Base-by-base conservation (phyloP, 2,113 vertebrate species). In the Nothocercus nigrocapillus region DNA sequence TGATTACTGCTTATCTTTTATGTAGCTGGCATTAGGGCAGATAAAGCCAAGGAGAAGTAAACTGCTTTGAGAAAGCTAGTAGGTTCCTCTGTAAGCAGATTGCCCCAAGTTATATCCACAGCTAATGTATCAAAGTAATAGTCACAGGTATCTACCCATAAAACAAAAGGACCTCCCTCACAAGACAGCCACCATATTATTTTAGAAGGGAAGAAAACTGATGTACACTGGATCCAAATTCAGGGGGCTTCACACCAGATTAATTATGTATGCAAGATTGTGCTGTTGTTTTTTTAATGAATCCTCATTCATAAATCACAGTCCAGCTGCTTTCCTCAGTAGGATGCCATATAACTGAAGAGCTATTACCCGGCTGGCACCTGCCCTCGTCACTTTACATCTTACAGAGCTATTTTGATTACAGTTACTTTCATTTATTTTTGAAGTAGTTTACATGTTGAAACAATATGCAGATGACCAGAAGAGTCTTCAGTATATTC, bases 281-380 rank as follows among this genome's bases (percentile, higher is more conserved):
- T 76, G 72, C 42, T 79, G 54, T 76, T 91, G 28, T 94, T 96
- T 94, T 82, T 95, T 93, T 92, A 92, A 96, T 0, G 2, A 90
- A 80, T 81, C 38, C 72, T 96, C 94, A 97, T 96, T 83, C 74
- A 95, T 93, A 95, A 93, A 89, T 94, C 73, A 96, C 80, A 92
- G 53, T 90, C 77, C 94, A 94, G 80, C 54, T 97, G 93, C 74
- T 93, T 70, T 92, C 83, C 80, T 68, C 38, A 68, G 51, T 58
- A 64, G 56, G 42, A 87, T 70, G 28, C 54, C 56, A n/a, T 75
- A 75, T 32, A 82, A 93, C 62, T 83, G 53, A 68, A 92, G 22
- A 77, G 28, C 22, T 87, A 30, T 72, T 85, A 86, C 17, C 34
- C 75, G 22, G 38, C 28, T 63, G 51, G 38, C 89, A 93, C 76